These are phyloP conservation scores for Adoxophyes honmai DNA, from an alignment of 1,140 invertebrate species.

Conservation along the genomic window DNA sequence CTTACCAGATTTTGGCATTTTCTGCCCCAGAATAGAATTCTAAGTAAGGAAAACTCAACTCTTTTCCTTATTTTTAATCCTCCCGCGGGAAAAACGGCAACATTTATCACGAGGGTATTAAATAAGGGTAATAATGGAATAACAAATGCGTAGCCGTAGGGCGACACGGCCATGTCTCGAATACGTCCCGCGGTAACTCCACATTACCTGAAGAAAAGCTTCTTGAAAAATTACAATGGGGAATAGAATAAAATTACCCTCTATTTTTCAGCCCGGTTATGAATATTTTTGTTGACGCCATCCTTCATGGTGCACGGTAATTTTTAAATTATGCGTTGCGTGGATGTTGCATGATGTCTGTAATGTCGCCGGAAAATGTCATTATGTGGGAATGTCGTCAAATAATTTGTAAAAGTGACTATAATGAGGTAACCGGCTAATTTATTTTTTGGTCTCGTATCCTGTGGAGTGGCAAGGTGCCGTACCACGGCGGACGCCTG, in stretches of 20 bases:
- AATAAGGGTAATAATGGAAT: slow-evolving; percentile 53
- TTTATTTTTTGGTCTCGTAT: too few relatives aligned
- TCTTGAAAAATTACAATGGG: slow-evolving; percentile 31
- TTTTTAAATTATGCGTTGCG: slow-evolving; percentile 1
- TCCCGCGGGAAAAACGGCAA: slow-evolving; percentile 26
- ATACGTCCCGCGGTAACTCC: slow-evolving; percentile 27
- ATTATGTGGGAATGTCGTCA: too few relatives aligned
- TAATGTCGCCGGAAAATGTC: too few relatives aligned
- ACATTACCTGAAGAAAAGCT: slow-evolving; percentile 35
- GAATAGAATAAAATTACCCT: slow-evolving; percentile 11
- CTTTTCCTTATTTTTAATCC: slow-evolving; percentile 36
- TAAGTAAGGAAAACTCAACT: slow-evolving; percentile 23
- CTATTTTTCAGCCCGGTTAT: slow-evolving; percentile 8
- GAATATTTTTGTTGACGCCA: slow-evolving; percentile 15
- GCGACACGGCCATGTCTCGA: slow-evolving; percentile 38
- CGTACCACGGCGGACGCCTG: too few relatives aligned
- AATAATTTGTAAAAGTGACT: too few relatives aligned
- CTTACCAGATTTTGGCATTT: too few relatives aligned
- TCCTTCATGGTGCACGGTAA: slow-evolving; percentile 3
- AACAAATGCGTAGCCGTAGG: slow-evolving; percentile 43
- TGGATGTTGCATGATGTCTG: background rate
- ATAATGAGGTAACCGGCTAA: too few relatives aligned
- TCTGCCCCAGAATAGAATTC: slow-evolving; percentile 11
- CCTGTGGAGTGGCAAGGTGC: too few relatives aligned
- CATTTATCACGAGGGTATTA: slow-evolving; percentile 53